A percentile compares a stretch with the other conserved stretches of the same genome.
These are phyloP conservation scores for Nasua narica DNA, from an alignment of 2,797 vertebrate genomes.

Conservation along the genomic window DNA sequence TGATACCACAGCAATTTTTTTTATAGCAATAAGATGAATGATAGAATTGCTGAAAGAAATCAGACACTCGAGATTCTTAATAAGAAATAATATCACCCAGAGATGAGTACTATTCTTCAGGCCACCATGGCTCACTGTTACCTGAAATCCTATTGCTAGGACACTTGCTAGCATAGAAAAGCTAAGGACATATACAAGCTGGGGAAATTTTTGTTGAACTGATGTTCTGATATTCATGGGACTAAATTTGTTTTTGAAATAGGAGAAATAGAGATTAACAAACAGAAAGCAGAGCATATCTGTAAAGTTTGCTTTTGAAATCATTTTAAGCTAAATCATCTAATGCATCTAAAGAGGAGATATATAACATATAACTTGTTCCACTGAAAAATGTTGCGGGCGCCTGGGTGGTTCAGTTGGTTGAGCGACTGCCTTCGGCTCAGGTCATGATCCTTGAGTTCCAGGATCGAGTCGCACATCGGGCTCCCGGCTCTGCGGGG, in stretches of 20 bases:
- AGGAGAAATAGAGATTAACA: neutral
- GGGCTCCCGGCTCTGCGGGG: too few species aligned
- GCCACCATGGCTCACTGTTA: constrained; percentile 5
- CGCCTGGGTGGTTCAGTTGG: too few species aligned
- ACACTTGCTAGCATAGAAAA: constrained; percentile 31
- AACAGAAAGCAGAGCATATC: neutral
- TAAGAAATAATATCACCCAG: constrained; percentile 47
- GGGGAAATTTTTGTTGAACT: neutral
- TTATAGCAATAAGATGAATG: constrained; percentile 48
- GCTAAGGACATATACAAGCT: constrained; percentile 22
- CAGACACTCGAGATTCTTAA: neutral
- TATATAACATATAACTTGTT: constrained; percentile 3
- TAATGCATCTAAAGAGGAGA: neutral
- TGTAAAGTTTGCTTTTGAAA: constrained; percentile 11
- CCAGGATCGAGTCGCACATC: too few species aligned
- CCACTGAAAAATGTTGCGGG: neutral
- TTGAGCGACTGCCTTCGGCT: too few species aligned
- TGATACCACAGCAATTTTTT: constrained; percentile 19
- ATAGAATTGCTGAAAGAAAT: neutral
- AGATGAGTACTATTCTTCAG: constrained; percentile 33
- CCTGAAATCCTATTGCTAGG: constrained; percentile 61
- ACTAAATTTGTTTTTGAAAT: constrained; percentile 43
- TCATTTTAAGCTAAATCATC: neutral
- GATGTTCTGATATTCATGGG: neutral
- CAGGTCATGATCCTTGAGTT: too few species aligned